Evolutionary conservation across 2,113 vertebrate genomes (phyloP), one percentile per base, ranked within the genome.

Genomic region (Cyanoramphus novaezelandiae): DNA sequence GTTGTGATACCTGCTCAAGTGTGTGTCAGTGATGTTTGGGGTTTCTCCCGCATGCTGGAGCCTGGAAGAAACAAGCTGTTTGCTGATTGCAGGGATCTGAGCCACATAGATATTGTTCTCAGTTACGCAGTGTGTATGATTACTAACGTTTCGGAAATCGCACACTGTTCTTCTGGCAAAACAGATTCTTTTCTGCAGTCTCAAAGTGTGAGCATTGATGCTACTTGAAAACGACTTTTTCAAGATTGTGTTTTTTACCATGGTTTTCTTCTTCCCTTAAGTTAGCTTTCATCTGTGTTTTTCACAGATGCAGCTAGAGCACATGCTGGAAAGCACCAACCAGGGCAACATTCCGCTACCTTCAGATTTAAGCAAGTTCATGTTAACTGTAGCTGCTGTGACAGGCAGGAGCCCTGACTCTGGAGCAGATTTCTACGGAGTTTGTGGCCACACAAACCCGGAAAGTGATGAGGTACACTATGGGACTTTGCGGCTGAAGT

Each of bases 31-130:
- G 68, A 86, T 57, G 63, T 70, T 86, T 88, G 82, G 74, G 18
- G 2, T 33, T 41, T 65, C 89, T 68, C 13, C 47, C 76, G 39
- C 20, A 15, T 71, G 27, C 65, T 82, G 59, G 35, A 88, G 47
- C 41, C 63, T 94, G 62, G 47, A 67, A 77, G 68, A 86, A 90
- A 70, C 71, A 83, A 77, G 41, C 37, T 91, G 85, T 5, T 91
- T 84, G 78, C 62, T 88, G 67, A 89, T 95, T 94, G 70, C 14
- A 95, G 90, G 43, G 46, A 28, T 74, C 74, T 35, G 60, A 96
- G 55, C 55, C 77, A n/a, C 25, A 43, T 6, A 12, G 59, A 47
- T 83, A 63, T 81, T 93, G 35, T 70, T 95, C 92, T 93, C 68
- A 21, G 44, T 82, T 82, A 69, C 20, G 3, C 43, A 44, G 78